Conservation (phyloP, 2,113 vertebrate genomes). For the Cheilinus undulatus region DNA sequence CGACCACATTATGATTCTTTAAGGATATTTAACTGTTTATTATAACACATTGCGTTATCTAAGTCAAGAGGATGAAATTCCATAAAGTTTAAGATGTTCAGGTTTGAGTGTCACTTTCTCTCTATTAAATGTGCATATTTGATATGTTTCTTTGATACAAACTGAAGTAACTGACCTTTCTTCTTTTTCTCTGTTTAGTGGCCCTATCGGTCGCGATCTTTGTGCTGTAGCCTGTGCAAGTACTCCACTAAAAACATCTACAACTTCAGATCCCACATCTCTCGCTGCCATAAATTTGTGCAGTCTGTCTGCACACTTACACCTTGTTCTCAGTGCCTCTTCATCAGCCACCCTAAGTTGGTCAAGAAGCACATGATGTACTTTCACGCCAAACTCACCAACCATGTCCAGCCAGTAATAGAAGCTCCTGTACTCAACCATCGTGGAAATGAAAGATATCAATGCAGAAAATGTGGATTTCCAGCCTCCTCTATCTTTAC, state of each 20-base stretch:
- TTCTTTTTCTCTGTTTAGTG: conserved; percentile 64
- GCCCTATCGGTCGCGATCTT: conserved; percentile 77
- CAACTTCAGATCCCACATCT: conserved; percentile 78
- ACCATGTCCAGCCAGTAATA: not conserved
- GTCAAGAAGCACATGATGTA: conserved; percentile 78
- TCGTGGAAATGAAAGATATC: conserved; percentile 68
- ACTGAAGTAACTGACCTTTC: not conserved
- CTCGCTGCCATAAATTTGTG: conserved; percentile 77
- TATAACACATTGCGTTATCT: too few relatives aligned
- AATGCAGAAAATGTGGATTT: conserved; percentile 77
- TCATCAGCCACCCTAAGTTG: conserved; percentile 71
- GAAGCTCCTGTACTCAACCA: conserved; percentile 21
- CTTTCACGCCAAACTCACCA: conserved; percentile 70
- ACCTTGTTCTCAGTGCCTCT: conserved; percentile 76
- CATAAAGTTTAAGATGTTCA: not conserved
- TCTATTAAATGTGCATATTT: not conserved
- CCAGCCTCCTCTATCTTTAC: conserved; percentile 74
- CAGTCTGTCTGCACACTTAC: conserved; percentile 69
- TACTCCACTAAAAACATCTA: conserved; percentile 79
- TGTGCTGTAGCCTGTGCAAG: conserved; percentile 82
- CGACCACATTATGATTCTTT: too few relatives aligned
- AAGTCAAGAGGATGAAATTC: too few relatives aligned
- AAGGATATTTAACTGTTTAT: too few relatives aligned
- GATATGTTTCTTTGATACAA: not conserved
- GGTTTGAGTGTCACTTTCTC: not conserved